These are phyloP conservation scores for Cheilosia urbana DNA, from an alignment of 2,888 invertebrate genomes.

Conservation along the genomic window DNA sequence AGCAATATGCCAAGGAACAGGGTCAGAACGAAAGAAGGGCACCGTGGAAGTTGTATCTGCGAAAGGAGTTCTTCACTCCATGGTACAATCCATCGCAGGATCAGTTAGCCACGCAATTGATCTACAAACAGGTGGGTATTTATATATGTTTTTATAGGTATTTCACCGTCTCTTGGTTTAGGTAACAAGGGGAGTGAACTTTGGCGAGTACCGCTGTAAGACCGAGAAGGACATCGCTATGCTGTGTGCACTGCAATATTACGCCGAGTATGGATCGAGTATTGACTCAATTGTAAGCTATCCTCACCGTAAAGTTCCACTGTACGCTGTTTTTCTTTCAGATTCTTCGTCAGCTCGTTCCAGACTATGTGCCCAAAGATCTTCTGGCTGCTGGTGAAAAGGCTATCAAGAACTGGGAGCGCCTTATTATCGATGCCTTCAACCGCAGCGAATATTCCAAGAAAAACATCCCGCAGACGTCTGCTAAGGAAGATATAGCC, in stretches of 20 bases:
- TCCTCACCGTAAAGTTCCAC: not conserved
- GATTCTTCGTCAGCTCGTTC: slow-evolving; percentile 78
- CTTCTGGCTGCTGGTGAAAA: slow-evolving; percentile 85
- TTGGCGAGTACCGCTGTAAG: slow-evolving; percentile 95
- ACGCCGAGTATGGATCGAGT: slow-evolving; percentile 90
- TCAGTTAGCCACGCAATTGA: slow-evolving; percentile 92
- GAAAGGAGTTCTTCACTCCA: slow-evolving; percentile 95
- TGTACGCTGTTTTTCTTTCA: slow-evolving; percentile 47
- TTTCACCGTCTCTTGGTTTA: slow-evolving; percentile 21
- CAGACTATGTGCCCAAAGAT: slow-evolving; percentile 80
- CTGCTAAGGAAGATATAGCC: slow-evolving; percentile 95
- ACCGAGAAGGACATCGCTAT: slow-evolving; percentile 94
- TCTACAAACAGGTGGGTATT: slow-evolving; percentile 89
- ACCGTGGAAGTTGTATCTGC: slow-evolving; percentile 94
- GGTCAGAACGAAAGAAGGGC: slow-evolving; percentile 93
- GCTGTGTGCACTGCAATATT: slow-evolving; percentile 95
- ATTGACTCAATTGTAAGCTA: slow-evolving; percentile 87
- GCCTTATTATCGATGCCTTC: slow-evolving; percentile 89
- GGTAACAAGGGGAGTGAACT: slow-evolving; percentile 93
- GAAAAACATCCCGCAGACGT: slow-evolving; percentile 87
- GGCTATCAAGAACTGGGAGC: slow-evolving; percentile 89
- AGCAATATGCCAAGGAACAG: slow-evolving; percentile 96
- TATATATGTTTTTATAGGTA: not conserved
- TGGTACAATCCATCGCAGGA: slow-evolving; percentile 96
- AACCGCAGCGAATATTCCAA: slow-evolving; percentile 89